phyloP scores from a whole-genome alignment of 2,113 vertebrate genomes.

The Blennius ocellaris region DNA sequence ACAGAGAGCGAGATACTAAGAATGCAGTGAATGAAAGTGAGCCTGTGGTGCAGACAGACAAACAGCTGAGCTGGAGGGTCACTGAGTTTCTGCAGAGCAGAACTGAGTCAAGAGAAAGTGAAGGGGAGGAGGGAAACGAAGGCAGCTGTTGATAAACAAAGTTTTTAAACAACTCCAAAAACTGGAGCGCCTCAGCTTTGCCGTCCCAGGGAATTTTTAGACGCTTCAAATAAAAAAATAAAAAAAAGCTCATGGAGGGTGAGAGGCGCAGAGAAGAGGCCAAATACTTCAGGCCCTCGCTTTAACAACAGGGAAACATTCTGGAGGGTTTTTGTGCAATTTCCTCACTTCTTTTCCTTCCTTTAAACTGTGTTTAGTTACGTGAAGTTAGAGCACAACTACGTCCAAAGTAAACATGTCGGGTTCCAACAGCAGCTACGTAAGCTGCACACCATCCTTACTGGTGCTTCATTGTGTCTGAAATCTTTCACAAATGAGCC shows the following conservation, averaged over 20 bases:
- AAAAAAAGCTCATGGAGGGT: slow-evolving; percentile 7
- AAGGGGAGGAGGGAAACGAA: slow-evolving; percentile 12
- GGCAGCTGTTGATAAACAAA: slow-evolving; percentile 70
- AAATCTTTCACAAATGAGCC: slow-evolving; percentile 10
- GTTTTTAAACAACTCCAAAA: slow-evolving; percentile 37
- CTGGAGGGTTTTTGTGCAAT: slow-evolving; percentile 5
- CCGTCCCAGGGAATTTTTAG: slow-evolving; percentile 5
- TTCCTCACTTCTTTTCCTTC: background rate
- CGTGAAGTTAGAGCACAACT: background rate
- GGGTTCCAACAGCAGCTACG: slow-evolving; percentile 7
- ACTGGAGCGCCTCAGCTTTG: slow-evolving; percentile 13
- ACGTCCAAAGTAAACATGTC: slow-evolving; percentile 46
- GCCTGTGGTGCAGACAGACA: slow-evolving; percentile 68
- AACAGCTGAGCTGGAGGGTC: slow-evolving; percentile 79
- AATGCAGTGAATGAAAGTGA: slow-evolving; percentile 70
- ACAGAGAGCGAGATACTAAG: slow-evolving; percentile 43
- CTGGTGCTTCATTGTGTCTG: background rate
- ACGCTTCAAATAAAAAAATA: slow-evolving; percentile 25
- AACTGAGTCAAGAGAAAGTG: slow-evolving; percentile 36
- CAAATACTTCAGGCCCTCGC: slow-evolving; percentile 35
- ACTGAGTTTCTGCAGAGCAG: slow-evolving; percentile 75
- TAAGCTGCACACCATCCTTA: background rate
- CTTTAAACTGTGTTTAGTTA: background rate
- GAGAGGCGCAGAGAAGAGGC: slow-evolving; percentile 7
- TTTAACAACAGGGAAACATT: slow-evolving; percentile 53